These are phyloP conservation scores for Gastrophryne carolinensis DNA, from an alignment of 2,797 vertebrate species.

Conservation along the genomic window DNA sequence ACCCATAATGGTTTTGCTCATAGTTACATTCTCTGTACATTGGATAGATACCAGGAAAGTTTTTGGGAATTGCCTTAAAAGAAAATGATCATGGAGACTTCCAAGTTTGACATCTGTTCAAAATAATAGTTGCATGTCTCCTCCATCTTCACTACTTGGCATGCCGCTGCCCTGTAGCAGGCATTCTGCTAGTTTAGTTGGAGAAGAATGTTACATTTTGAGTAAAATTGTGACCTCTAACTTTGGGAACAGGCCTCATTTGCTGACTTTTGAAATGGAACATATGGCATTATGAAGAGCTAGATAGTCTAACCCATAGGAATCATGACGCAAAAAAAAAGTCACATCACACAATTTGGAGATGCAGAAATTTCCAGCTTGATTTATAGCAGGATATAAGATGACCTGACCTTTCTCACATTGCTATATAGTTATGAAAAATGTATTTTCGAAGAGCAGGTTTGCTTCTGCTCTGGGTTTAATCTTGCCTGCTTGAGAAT, in stretches of 20 bases:
- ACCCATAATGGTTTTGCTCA: no score
- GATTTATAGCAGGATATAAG: constrained; percentile 8
- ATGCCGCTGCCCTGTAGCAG: no score
- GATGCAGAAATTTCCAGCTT: background rate
- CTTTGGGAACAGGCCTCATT: constrained; percentile 7
- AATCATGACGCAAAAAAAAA: background rate
- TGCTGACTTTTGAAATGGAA: constrained; percentile 11
- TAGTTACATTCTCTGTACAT: no score
- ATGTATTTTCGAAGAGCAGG: constrained; percentile 4
- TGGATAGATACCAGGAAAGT: no score
- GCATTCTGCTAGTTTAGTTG: no score
- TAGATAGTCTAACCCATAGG: background rate
- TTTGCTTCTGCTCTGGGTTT: background rate
- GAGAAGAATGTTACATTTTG: no score
- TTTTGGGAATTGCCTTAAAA: no score
- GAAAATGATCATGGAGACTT: no score
- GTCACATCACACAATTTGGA: constrained; percentile 14
- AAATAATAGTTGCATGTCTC: no score
- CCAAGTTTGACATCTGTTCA: no score
- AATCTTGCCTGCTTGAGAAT: background rate
- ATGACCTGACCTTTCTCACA: constrained; percentile 22
- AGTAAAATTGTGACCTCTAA: no score
- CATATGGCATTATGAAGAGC: background rate
- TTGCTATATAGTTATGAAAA: constrained; percentile 31
- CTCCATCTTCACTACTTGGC: no score